A percentile compares a stretch with the other conserved stretches of the same genome.
Evolutionary conservation across 2,113 vertebrate genomes (phyloP).

Genomic region (Pitta sordida): DNA sequence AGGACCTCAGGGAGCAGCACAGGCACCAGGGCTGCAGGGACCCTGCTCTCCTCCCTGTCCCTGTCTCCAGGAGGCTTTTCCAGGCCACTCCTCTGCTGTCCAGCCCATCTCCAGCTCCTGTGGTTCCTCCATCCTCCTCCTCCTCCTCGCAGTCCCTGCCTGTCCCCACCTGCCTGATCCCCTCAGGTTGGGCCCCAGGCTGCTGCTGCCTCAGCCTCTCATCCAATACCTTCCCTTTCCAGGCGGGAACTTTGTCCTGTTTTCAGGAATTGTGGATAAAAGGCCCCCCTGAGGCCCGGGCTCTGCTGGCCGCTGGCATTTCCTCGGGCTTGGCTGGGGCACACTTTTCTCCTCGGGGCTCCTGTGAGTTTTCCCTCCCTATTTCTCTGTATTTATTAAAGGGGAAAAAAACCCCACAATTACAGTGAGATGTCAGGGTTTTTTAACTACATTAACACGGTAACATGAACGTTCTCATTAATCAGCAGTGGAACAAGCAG

Average conservation of each 20-base stretch:
- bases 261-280: neutral
- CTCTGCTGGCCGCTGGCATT: neutral
- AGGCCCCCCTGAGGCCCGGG: neutral
- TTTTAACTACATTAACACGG: slow-evolving; percentile 1
- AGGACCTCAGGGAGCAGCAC: neutral
- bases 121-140: neutral
- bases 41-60: too few relatives aligned
- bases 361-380: neutral
- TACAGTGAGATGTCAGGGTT: slow-evolving; percentile 17
- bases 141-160: neutral
- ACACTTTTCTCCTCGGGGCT: neutral
- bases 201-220: neutral
- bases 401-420: slow-evolving; percentile 43
- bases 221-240: neutral
- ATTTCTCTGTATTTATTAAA: slow-evolving; percentile 20
- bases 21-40: neutral
- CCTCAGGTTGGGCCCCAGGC: neutral
- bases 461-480: slow-evolving; percentile 53
- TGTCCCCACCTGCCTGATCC: neutral
- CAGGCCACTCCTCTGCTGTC: neutral
- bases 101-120: neutral
- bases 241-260: neutral
- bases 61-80: neutral
- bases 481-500: slow-evolving; percentile 66
- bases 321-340: neutral